Conservation (phyloP, 2,113 vertebrate species). For the Cinclus mexicanus region DNA sequence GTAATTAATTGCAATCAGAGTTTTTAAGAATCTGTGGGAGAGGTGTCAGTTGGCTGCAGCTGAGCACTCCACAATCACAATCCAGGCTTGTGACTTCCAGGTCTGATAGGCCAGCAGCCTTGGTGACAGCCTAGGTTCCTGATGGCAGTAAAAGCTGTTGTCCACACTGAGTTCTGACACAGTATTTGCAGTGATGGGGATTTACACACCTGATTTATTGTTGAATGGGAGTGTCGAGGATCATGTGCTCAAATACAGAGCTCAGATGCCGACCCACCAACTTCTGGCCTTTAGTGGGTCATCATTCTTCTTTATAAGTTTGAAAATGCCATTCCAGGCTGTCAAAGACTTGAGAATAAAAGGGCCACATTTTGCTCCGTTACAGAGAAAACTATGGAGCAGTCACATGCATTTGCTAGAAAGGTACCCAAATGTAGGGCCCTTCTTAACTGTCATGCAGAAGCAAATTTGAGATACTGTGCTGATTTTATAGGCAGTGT, state of each 20-base stretch:
- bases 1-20: neutral
- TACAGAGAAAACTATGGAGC: neutral
- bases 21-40: neutral
- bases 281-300: neutral
- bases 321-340: neutral
- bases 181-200: neutral
- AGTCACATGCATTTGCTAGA: neutral
- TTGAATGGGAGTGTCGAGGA: neutral
- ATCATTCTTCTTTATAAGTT: neutral
- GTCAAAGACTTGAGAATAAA: neutral
- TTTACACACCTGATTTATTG: accelerated
- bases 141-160: neutral
- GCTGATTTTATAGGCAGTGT: neutral
- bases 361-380: neutral
- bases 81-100: neutral
- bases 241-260: neutral
- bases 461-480: neutral
- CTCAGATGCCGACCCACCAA: neutral
- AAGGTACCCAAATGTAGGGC: neutral
- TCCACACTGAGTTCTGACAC: neutral
- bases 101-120: neutral
- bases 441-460: neutral
- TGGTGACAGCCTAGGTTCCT: neutral
- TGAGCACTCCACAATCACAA: neutral
- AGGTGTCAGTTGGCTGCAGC: neutral